These are phyloP conservation scores for Lepus timidus DNA, from an alignment of 2,113 vertebrate species.

Conservation along the genomic window DNA sequence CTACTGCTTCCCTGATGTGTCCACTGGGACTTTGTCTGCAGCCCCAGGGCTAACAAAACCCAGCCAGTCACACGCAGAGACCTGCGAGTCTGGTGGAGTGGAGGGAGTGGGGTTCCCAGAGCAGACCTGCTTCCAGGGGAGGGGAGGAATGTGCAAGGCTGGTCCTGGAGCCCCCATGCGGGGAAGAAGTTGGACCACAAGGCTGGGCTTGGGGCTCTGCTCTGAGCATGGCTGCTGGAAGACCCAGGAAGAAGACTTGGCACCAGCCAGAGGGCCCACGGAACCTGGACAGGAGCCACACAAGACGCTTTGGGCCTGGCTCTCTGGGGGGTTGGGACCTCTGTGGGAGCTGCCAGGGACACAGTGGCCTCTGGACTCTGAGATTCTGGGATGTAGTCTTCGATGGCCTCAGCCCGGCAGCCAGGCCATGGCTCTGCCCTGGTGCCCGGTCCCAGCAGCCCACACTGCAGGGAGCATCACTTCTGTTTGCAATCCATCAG, in stretches of 20 bases:
- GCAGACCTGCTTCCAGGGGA: neutral
- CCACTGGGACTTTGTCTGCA: fast-evolving
- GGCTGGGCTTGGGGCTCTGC: neutral
- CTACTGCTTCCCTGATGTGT: neutral
- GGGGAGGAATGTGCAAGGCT: neutral
- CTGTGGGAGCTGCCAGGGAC: fast-evolving
- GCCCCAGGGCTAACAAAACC: neutral
- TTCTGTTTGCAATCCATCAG: constrained; percentile 12
- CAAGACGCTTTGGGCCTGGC: neutral
- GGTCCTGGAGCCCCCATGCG: neutral
- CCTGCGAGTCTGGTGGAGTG: neutral
- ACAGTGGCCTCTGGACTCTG: fast-evolving
- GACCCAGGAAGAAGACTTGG: neutral
- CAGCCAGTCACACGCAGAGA: fast-evolving
- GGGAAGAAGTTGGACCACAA: neutral
- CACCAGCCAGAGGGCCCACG: neutral
- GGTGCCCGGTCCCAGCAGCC: neutral
- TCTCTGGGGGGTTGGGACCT: neutral
- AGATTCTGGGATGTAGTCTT: neutral
- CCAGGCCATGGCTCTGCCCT: fast-evolving
- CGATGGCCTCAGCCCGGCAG: fast-evolving
- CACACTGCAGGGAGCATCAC: neutral
- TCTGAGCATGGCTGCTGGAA: neutral
- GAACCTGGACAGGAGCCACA: neutral
- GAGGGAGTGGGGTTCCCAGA: too few species aligned